Conservation (phyloP, 2,888 invertebrate genomes). For the Patella depressa region DNA sequence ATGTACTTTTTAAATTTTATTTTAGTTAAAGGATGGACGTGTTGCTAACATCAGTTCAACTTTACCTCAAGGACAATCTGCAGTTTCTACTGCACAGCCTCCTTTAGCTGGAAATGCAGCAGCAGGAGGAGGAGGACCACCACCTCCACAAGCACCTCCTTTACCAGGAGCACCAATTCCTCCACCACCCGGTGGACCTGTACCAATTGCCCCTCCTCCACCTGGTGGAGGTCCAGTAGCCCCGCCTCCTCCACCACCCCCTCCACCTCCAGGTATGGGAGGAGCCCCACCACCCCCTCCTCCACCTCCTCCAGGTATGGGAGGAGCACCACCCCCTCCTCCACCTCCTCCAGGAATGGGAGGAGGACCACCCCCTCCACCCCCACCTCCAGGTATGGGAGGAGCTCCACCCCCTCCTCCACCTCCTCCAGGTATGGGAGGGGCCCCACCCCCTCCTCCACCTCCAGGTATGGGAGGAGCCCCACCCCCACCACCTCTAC, state of each 20-base stretch:
- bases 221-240: too few relatives aligned
- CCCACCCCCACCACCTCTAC: slow-evolving; percentile 71
- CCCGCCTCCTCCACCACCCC: slow-evolving; percentile 65
- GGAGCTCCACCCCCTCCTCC: slow-evolving; percentile 54
- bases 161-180: slow-evolving; percentile 21
- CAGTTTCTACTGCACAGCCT: too few relatives aligned
- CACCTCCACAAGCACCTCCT: slow-evolving; percentile 43
- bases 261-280: slow-evolving; percentile 49
- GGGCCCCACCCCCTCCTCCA: slow-evolving; percentile 72
- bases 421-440: slow-evolving; percentile 52
- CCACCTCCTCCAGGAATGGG: slow-evolving; percentile 48
- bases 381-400: slow-evolving; percentile 52
- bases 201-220: slow-evolving; percentile 23
- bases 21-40: slow-evolving; percentile 55
- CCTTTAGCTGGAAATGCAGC: too few relatives aligned
- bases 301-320: too few relatives aligned
- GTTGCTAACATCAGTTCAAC: slow-evolving; percentile 48
- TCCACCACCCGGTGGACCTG: slow-evolving; percentile 54
- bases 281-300: slow-evolving; percentile 43
- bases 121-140: too few relatives aligned
- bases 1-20: slow-evolving; percentile 13
- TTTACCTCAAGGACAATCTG: slow-evolving; percentile 31
- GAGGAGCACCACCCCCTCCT: slow-evolving; percentile 53
- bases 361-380: slow-evolving; percentile 31
- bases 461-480: slow-evolving; percentile 71